Conservation (phyloP, 1,140 invertebrate genomes). For the Drosophila punjabiensis region DNA sequence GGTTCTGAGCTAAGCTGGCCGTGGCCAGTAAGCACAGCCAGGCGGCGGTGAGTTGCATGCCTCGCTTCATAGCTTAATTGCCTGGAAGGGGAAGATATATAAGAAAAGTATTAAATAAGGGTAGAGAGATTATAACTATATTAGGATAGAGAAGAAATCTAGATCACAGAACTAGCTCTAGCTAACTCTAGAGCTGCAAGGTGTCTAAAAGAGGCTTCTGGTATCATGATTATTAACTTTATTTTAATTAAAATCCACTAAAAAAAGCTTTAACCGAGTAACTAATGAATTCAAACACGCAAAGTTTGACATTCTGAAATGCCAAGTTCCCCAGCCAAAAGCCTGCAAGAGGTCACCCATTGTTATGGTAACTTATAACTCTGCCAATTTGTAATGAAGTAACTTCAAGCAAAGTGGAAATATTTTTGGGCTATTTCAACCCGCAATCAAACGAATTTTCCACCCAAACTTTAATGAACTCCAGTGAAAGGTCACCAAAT, state of each 20-base stretch:
- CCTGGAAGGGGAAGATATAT: slow-evolving; percentile 34
- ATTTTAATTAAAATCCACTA: neutral
- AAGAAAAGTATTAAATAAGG: neutral
- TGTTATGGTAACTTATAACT: neutral
- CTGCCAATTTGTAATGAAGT: slow-evolving; percentile 9
- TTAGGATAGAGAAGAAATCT: too few species aligned
- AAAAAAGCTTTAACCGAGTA: too few species aligned
- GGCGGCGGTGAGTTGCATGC: slow-evolving; percentile 66
- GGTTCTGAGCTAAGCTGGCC: slow-evolving; percentile 42
- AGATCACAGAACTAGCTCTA: too few species aligned
- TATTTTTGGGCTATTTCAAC: neutral
- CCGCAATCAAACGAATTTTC: slow-evolving; percentile 18
- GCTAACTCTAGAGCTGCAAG: too few species aligned
- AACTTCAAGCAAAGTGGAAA: neutral
- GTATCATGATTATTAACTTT: too few species aligned
- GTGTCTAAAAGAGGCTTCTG: too few species aligned
- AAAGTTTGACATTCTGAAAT: slow-evolving; percentile 24
- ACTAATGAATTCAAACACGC: slow-evolving; percentile 10
- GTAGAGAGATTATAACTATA: too few species aligned
- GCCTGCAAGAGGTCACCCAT: slow-evolving; percentile 2
- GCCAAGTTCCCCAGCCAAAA: slow-evolving; percentile 1
- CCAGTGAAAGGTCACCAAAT: slow-evolving; percentile 22
- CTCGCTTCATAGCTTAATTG: slow-evolving; percentile 72
- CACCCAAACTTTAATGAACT: slow-evolving; percentile 1
- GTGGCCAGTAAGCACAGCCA: slow-evolving; percentile 62